Percentiles rank a stretch among this genome's conserved stretches.
Evolutionary conservation across 2,113 vertebrate genomes (phyloP).

Genomic region (Sinocyclocheilus rhinocerous): DNA sequence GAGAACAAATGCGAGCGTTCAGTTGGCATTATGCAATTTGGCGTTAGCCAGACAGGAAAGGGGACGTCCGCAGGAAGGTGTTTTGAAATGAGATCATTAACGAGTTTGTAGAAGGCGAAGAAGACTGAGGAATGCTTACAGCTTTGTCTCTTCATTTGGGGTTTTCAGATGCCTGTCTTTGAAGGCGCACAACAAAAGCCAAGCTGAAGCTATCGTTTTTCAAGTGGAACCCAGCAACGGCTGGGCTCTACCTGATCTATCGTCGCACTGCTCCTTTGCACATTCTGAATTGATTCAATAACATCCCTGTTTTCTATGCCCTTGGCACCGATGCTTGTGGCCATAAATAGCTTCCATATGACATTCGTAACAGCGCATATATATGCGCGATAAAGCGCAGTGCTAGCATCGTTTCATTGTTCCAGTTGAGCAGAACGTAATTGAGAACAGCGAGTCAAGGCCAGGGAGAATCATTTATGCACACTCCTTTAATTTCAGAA

Average conservation of each 20-base stretch:
- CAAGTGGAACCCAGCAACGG: not conserved
- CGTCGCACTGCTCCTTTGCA: not conserved
- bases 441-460: constrained; percentile 31
- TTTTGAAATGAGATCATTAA: constrained; percentile 25
- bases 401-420: not conserved
- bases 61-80: constrained; percentile 11
- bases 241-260: not conserved
- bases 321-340: constrained; percentile 14
- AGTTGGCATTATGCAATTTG: constrained; percentile 36
- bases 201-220: constrained; percentile 33
- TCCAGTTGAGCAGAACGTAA: constrained; percentile 35
- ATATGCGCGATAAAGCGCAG: not conserved
- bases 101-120: not conserved
- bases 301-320: constrained; percentile 29
- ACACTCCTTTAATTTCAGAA: constrained; percentile 39
- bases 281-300: constrained; percentile 34
- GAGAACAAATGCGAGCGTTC: constrained; percentile 29
- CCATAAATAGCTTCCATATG: constrained; percentile 25
- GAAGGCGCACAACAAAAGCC: constrained; percentile 5
- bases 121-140: not conserved
- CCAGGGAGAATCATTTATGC: constrained; percentile 11
- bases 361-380: constrained; percentile 8
- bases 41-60: constrained; percentile 20
- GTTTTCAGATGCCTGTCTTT: constrained; percentile 20
- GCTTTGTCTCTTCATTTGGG: not conserved